Evolutionary conservation across 2,888 invertebrate species (phyloP).

Genomic region (Endotricha flammealis): DNA sequence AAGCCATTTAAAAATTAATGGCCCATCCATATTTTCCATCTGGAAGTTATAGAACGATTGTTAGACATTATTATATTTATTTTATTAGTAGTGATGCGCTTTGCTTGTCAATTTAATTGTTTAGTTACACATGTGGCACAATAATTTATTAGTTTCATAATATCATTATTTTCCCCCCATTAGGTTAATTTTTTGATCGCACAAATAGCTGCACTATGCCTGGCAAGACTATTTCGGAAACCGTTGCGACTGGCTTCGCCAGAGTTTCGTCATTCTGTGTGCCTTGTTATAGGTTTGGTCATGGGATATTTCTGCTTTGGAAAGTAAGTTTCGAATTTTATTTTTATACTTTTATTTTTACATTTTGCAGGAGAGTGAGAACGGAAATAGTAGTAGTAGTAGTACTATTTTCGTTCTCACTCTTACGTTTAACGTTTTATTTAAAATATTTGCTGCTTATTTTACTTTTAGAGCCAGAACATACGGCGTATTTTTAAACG

Average conservation of each 20-base stretch:
- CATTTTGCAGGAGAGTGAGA: no score
- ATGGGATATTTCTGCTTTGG: conserved; percentile 95
- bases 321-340: conserved; percentile 77
- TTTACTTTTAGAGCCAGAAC: no score
- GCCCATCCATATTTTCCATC: no score
- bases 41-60: no score
- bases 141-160: conserved; percentile 35
- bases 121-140: conserved; percentile 30
- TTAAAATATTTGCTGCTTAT: no score
- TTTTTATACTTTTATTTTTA: conserved; percentile 13
- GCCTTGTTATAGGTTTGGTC: conserved; percentile 85
- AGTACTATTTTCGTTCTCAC: no score
- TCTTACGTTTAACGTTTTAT: no score
- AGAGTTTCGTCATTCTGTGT: conserved; percentile 86
- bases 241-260: conserved; percentile 85
- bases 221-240: conserved; percentile 88
- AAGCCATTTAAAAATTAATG: no score
- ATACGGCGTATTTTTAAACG: no score
- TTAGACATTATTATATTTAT: conserved; percentile 4
- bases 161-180: conserved; percentile 55
- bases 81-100: conserved; percentile 8
- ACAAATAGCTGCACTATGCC: conserved; percentile 87
- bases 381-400: no score
- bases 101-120: conserved; percentile 18
- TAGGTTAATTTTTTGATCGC: conserved; percentile 92